These are phyloP conservation scores for Odontomachus brunneus DNA, from an alignment of 1,140 invertebrate genomes.

Conservation along the genomic window DNA sequence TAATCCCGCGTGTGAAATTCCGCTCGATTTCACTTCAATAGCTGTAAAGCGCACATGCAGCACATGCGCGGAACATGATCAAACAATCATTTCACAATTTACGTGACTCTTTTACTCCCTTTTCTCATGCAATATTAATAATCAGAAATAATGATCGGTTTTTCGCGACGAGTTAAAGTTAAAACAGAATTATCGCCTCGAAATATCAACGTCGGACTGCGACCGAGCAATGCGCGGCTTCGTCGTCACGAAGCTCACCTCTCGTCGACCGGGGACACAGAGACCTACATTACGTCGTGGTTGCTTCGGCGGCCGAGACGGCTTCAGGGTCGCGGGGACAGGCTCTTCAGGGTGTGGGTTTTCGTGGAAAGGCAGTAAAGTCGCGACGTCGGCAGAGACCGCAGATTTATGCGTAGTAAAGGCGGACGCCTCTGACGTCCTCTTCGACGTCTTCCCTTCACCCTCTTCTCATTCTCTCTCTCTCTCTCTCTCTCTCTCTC, in stretches of 20 bases:
- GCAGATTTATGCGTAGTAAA: slow-evolving; percentile 84
- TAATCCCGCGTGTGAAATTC: neutral
- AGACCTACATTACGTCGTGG: slow-evolving; percentile 76
- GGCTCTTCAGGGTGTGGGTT: slow-evolving; percentile 61
- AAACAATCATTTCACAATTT: slow-evolving; percentile 6
- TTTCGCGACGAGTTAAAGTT: no score
- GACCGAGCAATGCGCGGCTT: neutral
- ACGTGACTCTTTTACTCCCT: no score
- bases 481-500: neutral
- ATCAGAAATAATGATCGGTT: no score
- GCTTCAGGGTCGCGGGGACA: slow-evolving; percentile 8
- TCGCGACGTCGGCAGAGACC: slow-evolving; percentile 75
- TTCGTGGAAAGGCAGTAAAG: slow-evolving; percentile 82
- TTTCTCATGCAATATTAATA: no score
- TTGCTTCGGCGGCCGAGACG: slow-evolving; percentile 28
- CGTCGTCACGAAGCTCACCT: neutral
- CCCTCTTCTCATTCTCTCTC: slow-evolving; percentile 18
- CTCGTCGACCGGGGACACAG: slow-evolving; percentile 66
- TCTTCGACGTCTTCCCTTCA: slow-evolving; percentile 63
- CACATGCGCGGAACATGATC: neutral
- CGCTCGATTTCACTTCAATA: neutral
- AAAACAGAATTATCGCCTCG: neutral
- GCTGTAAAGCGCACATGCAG: neutral
- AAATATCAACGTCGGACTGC: neutral
- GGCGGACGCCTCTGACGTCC: slow-evolving; percentile 68